Conservation (phyloP, 2,113 vertebrate genomes). For the Circaetus gallicus region DNA sequence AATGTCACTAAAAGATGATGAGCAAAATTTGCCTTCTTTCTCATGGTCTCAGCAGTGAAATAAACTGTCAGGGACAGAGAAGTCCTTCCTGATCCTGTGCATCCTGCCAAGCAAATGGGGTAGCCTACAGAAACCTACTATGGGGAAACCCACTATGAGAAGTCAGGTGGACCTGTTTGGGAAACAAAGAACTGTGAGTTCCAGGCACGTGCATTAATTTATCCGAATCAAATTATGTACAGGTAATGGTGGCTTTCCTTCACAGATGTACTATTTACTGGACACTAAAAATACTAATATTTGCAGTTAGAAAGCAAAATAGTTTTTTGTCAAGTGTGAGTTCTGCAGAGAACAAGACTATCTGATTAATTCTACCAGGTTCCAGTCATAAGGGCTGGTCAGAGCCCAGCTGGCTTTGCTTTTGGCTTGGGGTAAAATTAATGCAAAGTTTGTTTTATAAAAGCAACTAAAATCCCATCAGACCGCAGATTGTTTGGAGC, state of each 20-base stretch:
- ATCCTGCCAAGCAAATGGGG: neutral
- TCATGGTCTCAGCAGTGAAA: neutral
- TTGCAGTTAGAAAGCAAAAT: neutral
- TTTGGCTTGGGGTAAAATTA: slow-evolving; percentile 32
- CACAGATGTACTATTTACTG: neutral
- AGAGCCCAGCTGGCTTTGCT: slow-evolving; percentile 6
- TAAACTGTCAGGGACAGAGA: neutral
- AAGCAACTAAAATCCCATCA: slow-evolving; percentile 49
- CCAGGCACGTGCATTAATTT: neutral
- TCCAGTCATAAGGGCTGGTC: neutral
- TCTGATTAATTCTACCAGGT: neutral
- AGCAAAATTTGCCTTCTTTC: neutral
- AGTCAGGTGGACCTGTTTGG: neutral
- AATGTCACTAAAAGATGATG: neutral
- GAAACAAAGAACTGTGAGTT: neutral
- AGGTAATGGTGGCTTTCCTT: neutral
- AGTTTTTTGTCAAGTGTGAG: neutral
- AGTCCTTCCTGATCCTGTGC: neutral
- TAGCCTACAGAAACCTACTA: neutral
- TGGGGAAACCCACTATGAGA: neutral
- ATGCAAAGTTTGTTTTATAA: slow-evolving; percentile 45
- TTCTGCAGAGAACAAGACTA: neutral
- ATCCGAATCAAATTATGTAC: neutral
- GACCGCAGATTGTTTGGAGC: neutral
- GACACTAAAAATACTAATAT: neutral